Percentiles rank a stretch among this genome's conserved stretches.
These are phyloP conservation scores for human (Homo sapiens) DNA, from an alignment of 2,113 vertebrate genomes.

Conservation along the genomic window GRCh38 chr14:55921001-55921500, in stretches of 20 bases:
- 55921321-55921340: slow-evolving; percentile 26
- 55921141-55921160: background rate
- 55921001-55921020: background rate
- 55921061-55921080: background rate
- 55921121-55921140: background rate
- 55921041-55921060: background rate
- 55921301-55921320: background rate
- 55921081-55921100: background rate
- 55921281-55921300: background rate
- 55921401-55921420: background rate
- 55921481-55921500: background rate
- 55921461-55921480: background rate
- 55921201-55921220: background rate
- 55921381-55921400: background rate
- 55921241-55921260: background rate
- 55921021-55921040: background rate
- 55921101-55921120: background rate
- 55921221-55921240: background rate
- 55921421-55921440: background rate
- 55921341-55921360: background rate
- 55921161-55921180: background rate
- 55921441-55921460: background rate
- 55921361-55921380: background rate
- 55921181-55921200: background rate
- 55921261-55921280: background rate